These are phyloP conservation scores for Diadema setosum DNA, from an alignment of 35 echinoderm and acorn worm genomes.

Conservation along the genomic window DNA sequence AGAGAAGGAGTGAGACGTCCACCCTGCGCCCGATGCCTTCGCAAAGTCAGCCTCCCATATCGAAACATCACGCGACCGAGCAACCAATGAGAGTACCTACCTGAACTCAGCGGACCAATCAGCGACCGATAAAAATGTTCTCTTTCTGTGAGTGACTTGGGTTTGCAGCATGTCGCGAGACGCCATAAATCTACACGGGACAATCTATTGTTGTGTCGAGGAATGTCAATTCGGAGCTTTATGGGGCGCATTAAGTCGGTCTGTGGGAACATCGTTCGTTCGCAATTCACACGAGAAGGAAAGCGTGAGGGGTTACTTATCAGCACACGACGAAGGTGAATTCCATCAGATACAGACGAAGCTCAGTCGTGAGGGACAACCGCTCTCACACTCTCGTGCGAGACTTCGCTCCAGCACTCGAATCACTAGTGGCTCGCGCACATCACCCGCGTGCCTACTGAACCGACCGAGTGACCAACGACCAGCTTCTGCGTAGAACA, in stretches of 20 bases:
- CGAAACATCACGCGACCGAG: not conserved
- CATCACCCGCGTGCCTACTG: not conserved
- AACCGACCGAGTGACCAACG: too few species aligned
- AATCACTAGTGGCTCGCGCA: not conserved
- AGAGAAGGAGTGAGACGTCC: too few species aligned
- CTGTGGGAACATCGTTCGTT: not conserved
- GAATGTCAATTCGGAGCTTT: slow-evolving; percentile 11
- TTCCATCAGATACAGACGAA: slow-evolving; percentile 7
- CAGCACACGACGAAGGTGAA: not conserved
- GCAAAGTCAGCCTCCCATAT: not conserved
- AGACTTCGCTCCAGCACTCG: not conserved
- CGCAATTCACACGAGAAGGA: slow-evolving; percentile 7
- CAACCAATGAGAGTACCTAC: not conserved
- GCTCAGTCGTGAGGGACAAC: not conserved
- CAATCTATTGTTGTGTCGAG: slow-evolving; percentile 2
- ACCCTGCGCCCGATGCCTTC: not conserved
- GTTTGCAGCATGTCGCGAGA: slow-evolving; percentile 5
- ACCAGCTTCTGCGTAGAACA: too few species aligned
- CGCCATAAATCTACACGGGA: not conserved
- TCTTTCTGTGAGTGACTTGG: not conserved
- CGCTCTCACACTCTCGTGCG: not conserved
- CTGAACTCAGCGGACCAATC: not conserved
- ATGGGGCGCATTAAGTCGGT: not conserved
- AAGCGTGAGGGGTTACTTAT: slow-evolving; percentile 3
- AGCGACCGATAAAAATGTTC: too few species aligned